Evolutionary conservation across 2,888 invertebrate species (phyloP).

Genomic region (Pilophorus perplexus): DNA sequence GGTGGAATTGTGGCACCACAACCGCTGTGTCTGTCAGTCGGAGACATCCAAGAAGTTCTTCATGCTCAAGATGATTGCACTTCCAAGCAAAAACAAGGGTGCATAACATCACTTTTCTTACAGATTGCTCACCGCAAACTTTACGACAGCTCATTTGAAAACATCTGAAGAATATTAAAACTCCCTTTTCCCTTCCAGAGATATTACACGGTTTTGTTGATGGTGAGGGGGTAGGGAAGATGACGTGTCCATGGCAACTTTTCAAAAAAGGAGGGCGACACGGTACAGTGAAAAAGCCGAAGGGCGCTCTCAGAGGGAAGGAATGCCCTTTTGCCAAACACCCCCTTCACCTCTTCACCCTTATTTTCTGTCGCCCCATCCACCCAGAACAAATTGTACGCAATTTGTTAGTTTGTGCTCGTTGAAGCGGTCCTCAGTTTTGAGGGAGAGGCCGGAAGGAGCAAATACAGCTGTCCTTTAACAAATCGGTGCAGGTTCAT

Average conservation of each 20-base stretch:
- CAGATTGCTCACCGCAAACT: constrained; percentile 35
- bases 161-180: constrained; percentile 37
- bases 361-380: neutral
- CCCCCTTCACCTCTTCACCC: too few species aligned
- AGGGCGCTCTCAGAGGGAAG: neutral
- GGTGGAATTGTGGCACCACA: too few species aligned
- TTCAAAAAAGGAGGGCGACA: constrained; percentile 32
- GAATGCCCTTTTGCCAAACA: constrained; percentile 3
- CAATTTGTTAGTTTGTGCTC: constrained; percentile 23
- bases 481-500: constrained; percentile 15
- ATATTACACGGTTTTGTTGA: constrained; percentile 19
- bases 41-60: constrained; percentile 11
- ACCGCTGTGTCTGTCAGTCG: too few species aligned
- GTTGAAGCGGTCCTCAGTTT: constrained; percentile 9
- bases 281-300: constrained; percentile 23
- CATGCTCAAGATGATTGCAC: constrained; percentile 18
- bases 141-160: constrained; percentile 38
- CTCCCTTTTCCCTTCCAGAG: constrained; percentile 17
- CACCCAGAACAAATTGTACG: constrained; percentile 23
- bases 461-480: constrained; percentile 30
- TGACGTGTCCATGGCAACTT: constrained; percentile 36
- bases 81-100: constrained; percentile 24
- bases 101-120: constrained; percentile 33
- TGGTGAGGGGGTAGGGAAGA: constrained; percentile 1
- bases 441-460: neutral